Base-by-base conservation (phyloP, 2,888 invertebrate genomes). In the Aplocera efformata region DNA sequence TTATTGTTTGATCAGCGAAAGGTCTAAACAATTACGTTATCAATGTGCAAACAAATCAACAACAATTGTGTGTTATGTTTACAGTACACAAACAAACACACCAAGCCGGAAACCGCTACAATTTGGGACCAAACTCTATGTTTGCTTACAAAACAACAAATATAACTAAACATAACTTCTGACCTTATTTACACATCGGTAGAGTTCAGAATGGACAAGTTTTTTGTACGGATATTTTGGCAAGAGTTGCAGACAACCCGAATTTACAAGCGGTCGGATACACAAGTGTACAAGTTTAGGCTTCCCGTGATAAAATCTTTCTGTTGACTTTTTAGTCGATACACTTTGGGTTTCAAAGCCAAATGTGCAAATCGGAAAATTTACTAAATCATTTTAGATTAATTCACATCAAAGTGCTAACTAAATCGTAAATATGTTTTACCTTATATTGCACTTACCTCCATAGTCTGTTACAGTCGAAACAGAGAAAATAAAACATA, bases 61-160 rank as follows among this genome's bases (percentile, higher is more conserved):
- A 62, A 64, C 68, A 58, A 61, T 58, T 54, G 57, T 70, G 59
- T 68, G 67, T 67, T 67, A 61, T 76, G 68, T 73, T 73, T 75
- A 60, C 64, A 50, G 36, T 51, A 58, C 44, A 60, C 61, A 67
- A 64, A 65, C 70, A 75, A 70, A 63, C 65, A 53, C 45, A 42
- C 53, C 52, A 53, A 59, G 60, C 60, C 58, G 63, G 63, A 63
- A 68, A 65, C 78, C 76, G 66, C 74, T 68, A 75, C 78, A 77
- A 76, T 79, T 80, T 71, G 62, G 69, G 59, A 57, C 62, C 57
- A 55, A 54, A 69, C 67, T 65, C 59, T 57, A 66, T 78, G 72
- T 80, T 79, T 73, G 68, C 76, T 73, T 64, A 72, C 67, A 73
- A 70, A 74, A 73, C 67, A 67, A 60, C 72, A 47, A 44, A 11